Conservation (phyloP, 1,140 invertebrate species). For the Zaprionus taronus region DNA sequence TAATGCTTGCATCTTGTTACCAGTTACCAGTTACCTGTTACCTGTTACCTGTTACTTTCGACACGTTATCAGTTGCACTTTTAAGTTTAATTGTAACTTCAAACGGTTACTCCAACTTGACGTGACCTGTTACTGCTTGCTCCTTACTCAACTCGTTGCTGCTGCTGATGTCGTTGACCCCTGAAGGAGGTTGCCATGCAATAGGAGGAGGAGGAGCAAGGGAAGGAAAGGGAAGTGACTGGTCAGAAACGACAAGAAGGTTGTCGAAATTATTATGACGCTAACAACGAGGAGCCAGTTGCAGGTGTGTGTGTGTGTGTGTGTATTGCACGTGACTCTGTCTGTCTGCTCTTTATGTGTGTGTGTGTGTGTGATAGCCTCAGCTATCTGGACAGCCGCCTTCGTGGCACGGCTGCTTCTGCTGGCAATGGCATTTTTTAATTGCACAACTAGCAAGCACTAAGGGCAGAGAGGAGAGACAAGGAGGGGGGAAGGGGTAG, state of each 20-base stretch:
- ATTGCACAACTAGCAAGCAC: constrained; percentile 11
- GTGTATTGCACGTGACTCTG: constrained; percentile 16
- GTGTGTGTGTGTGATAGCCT: constrained; percentile 14
- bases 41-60: background rate
- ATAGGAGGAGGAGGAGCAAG: background rate
- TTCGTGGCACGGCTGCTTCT: constrained; percentile 1
- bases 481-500: background rate
- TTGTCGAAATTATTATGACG: constrained; percentile 57
- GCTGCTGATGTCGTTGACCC: background rate
- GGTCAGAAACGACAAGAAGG: constrained; percentile 38
- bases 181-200: background rate
- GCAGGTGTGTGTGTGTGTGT: constrained; percentile 1
- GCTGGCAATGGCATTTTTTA: constrained; percentile 28
- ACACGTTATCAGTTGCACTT: background rate
- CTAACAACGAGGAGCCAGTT: constrained; percentile 29
- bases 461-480: background rate
- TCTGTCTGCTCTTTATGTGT: constrained; percentile 1
- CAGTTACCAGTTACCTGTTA: background rate
- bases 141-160: background rate
- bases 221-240: background rate
- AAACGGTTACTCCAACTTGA: background rate
- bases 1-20: background rate
- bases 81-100: background rate
- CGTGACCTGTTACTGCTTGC: background rate
- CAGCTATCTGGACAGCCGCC: background rate